phyloP scores from a whole-genome alignment of 2,797 vertebrate genomes.

The Xerus rutilus region DNA sequence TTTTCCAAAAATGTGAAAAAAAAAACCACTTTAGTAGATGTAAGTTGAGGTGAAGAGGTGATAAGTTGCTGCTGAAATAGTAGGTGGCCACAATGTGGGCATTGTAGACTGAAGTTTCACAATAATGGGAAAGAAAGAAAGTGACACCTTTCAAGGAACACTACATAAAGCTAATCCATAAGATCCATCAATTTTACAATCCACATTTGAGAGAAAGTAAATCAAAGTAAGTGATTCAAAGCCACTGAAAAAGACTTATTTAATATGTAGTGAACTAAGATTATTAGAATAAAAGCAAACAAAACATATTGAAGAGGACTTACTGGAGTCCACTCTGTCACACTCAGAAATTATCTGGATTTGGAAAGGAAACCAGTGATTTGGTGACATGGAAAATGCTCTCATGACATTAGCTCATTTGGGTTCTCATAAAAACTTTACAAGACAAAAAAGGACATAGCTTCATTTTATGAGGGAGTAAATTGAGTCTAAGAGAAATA shows the following conservation, averaged over 20 bases:
- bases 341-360: background rate
- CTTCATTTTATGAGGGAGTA: background rate
- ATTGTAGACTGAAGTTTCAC: background rate
- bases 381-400: background rate
- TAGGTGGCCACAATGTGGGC: background rate
- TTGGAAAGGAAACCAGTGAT: conserved; percentile 3
- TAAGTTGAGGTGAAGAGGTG: background rate
- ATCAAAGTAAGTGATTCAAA: background rate
- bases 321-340: background rate
- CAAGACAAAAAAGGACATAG: background rate
- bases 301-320: background rate
- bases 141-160: background rate
- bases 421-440: background rate
- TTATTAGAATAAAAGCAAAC: background rate
- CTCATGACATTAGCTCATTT: background rate
- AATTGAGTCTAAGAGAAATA: background rate
- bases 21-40: background rate
- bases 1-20: background rate
- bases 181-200: background rate
- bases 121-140: background rate
- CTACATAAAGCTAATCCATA: background rate
- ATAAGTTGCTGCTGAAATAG: background rate
- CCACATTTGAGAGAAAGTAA: background rate
- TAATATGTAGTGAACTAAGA: background rate
- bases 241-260: background rate